Base-by-base conservation (phyloP, 2,888 invertebrate species). In the Sinodicranocentrus sp. region DNA sequence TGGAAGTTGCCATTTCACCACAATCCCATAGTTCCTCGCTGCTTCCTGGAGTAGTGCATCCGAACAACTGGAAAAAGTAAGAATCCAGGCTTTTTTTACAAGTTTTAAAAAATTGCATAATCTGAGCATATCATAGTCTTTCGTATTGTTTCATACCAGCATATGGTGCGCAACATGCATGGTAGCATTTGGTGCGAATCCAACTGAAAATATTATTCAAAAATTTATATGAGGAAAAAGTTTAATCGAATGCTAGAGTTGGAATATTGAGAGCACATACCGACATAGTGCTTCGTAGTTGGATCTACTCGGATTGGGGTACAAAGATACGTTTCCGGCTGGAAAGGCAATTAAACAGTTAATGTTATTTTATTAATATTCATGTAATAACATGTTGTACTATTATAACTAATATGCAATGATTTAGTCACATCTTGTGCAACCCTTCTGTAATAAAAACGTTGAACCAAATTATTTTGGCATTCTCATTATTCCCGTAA, bases 121-220 rank as follows among this genome's bases (percentile, higher is more conserved):
- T n/a, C n/a, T n/a, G n/a, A n/a, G n/a, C n/a, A n/a, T n/a, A n/a
- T 33, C 33, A 33, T 33, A 10, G 10, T 33, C 33, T 33, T 33
- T 33, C 61, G 13, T 23, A 57, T 39, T 39, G 39, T 39, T 21
- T 25, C 33, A 28, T 79, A 84, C 84, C 67, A 98, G 91, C 94
- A 98, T 97, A 91, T 98, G 98, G 92, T 98, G 98, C 10, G 97
- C 96, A 2, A 95, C 95, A 90, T 95, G 93, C 95, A 96, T 96
- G 13, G 96, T 94, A 0, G 97, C 96, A 90, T 97, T 96, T 0
- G 98, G 97, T 90, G 96, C 94, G 91, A 97, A 99, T 59, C 96
- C 97, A 89, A 96, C 97, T 95, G 91, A 67, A 93, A 92, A 23
- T 54, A 43, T 78, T 48, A 33, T 77, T 15, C 59, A 80, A 8